Conservation (phyloP, 2,888 invertebrate species). For the Nomada goodeniana region DNA sequence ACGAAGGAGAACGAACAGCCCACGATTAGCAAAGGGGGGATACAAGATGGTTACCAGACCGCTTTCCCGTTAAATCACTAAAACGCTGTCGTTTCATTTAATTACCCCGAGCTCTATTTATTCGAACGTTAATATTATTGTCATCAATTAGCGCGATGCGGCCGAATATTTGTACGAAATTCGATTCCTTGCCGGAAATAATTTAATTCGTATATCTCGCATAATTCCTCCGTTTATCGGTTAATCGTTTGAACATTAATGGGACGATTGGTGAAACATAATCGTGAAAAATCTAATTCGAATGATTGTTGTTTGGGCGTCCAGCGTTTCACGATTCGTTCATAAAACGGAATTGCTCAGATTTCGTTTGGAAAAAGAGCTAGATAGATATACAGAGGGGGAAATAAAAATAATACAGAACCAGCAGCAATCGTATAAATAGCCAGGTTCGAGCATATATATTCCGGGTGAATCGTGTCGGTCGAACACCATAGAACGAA, state of each 20-base stretch:
- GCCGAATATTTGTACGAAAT: conserved; percentile 16
- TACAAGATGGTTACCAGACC: not conserved
- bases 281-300: not conserved
- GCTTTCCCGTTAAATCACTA: not conserved
- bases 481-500: conserved; percentile 59
- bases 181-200: not conserved
- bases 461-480: conserved; percentile 43
- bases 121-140: conserved; percentile 15
- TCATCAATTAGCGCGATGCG: conserved; percentile 31
- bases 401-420: not conserved
- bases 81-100: conserved; percentile 23
- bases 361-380: not conserved
- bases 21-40: conserved; percentile 33
- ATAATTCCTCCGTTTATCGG: not conserved
- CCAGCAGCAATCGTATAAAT: conserved; percentile 44
- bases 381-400: not conserved
- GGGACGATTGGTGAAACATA: not conserved
- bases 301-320: not conserved
- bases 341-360: conserved; percentile 23
- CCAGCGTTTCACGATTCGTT: not conserved
- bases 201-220: not conserved
- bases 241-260: not conserved
- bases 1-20: not conserved
- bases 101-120: conserved; percentile 26
- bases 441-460: conserved; percentile 33